Percentiles rank a stretch among this genome's conserved stretches.
Conservation (phyloP, 2,797 vertebrate species). For the Pantherophis alleghaniensis region DNA sequence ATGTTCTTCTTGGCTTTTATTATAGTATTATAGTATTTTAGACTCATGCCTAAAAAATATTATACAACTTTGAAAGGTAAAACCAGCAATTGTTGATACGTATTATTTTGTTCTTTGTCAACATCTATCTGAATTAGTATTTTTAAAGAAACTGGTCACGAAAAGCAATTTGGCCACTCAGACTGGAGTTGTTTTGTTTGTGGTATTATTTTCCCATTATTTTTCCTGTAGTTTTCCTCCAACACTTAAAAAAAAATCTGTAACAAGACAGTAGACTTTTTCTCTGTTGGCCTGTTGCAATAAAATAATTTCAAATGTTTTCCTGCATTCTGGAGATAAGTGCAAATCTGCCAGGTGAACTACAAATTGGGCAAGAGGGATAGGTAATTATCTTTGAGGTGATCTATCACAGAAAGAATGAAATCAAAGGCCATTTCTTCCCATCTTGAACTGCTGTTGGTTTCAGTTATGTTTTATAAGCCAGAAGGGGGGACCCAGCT, state of each 20-base stretch:
- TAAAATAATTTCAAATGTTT: background rate
- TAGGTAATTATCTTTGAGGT: background rate
- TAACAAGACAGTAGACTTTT: background rate
- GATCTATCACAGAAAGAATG: background rate
- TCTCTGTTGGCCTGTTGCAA: background rate
- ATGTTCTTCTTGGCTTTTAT: background rate
- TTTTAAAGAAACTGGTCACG: background rate
- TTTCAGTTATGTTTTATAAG: constrained; percentile 2
- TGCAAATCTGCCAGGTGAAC: background rate
- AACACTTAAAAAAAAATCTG: background rate
- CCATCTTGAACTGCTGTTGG: background rate
- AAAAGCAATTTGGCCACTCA: background rate
- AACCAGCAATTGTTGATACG: background rate
- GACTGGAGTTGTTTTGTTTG: background rate
- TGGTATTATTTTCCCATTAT: background rate
- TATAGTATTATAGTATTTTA: background rate
- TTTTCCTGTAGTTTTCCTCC: background rate
- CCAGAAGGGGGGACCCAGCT: constrained; percentile 24
- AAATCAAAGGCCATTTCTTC: background rate
- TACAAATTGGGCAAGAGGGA: background rate
- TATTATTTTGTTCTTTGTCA: background rate
- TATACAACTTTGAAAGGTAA: background rate
- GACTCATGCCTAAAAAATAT: background rate
- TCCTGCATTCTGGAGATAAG: background rate
- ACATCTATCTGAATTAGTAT: background rate